Conservation (phyloP, 2,113 vertebrate genomes). For the Caranx ignobilis region DNA sequence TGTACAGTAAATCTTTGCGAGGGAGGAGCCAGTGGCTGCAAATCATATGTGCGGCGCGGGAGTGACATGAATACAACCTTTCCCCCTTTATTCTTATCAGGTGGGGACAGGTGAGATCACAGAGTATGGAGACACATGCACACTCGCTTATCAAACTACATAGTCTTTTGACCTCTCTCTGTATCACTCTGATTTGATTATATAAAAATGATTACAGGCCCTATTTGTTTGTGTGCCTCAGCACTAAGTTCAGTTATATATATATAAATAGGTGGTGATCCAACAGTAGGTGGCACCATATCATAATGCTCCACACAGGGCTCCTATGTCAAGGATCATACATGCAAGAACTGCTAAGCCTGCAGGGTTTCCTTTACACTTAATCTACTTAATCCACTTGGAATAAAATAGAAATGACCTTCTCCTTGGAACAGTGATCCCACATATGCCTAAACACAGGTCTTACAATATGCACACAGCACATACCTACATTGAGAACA, state of each 20-base stretch:
- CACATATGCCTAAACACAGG: neutral
- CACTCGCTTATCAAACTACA: conserved; percentile 6
- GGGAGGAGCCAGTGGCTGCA: conserved; percentile 58
- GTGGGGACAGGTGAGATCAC: conserved; percentile 4
- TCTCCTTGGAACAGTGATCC: neutral
- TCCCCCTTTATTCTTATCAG: conserved; percentile 52
- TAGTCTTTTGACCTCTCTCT: conserved; percentile 24
- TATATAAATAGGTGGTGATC: neutral
- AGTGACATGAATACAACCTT: conserved; percentile 60
- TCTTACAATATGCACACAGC: neutral
- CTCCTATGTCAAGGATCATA: neutral
- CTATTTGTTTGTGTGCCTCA: conserved; percentile 10
- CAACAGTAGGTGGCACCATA: conserved; percentile 76
- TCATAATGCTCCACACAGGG: conserved; percentile 23
- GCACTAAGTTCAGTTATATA: neutral
- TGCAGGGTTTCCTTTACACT: neutral
- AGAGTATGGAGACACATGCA: conserved; percentile 1
- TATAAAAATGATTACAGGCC: neutral
- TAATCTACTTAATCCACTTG: neutral
- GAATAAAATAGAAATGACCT: neutral
- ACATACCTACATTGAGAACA: neutral
- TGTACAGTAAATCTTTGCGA: conserved; percentile 77
- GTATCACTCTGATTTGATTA: conserved; percentile 29
- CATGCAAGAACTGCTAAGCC: neutral
- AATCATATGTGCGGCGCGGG: conserved; percentile 58